phyloP scores from a whole-genome alignment of 2,888 invertebrate species.

The Cheilosia impressa region DNA sequence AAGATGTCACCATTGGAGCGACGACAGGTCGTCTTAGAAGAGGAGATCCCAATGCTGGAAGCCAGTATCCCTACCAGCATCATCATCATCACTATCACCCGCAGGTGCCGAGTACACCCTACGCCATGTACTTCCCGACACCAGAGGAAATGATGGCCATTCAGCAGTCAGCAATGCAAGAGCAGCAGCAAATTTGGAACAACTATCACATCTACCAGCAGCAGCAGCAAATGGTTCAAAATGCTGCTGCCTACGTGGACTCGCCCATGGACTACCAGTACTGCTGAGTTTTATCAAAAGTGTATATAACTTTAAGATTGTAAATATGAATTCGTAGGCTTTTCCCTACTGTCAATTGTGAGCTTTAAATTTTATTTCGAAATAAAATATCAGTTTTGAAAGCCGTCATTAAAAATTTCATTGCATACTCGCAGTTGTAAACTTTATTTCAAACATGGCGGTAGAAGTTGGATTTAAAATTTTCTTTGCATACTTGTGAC shows the following conservation, averaged over 20 bases:
- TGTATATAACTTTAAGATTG: background rate
- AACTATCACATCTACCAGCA: constrained; percentile 48
- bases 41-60: constrained; percentile 71
- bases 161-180: constrained; percentile 56
- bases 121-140: constrained; percentile 79
- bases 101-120: constrained; percentile 68
- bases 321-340: background rate
- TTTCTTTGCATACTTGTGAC: no score
- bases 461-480: no score
- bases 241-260: constrained; percentile 19
- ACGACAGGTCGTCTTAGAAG: constrained; percentile 97
- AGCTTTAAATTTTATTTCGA: background rate
- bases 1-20: constrained; percentile 98
- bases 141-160: constrained; percentile 74
- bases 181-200: constrained; percentile 57
- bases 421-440: no score
- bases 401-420: no score
- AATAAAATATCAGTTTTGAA: background rate
- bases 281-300: background rate
- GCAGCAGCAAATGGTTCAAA: constrained; percentile 28
- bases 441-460: no score
- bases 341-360: background rate
- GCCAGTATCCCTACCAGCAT: constrained; percentile 78
- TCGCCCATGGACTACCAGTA: constrained; percentile 37
- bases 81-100: constrained; percentile 33